These are phyloP conservation scores for Rhopalosiphum nymphaeae DNA, from an alignment of 2,888 invertebrate species.

Conservation along the genomic window DNA sequence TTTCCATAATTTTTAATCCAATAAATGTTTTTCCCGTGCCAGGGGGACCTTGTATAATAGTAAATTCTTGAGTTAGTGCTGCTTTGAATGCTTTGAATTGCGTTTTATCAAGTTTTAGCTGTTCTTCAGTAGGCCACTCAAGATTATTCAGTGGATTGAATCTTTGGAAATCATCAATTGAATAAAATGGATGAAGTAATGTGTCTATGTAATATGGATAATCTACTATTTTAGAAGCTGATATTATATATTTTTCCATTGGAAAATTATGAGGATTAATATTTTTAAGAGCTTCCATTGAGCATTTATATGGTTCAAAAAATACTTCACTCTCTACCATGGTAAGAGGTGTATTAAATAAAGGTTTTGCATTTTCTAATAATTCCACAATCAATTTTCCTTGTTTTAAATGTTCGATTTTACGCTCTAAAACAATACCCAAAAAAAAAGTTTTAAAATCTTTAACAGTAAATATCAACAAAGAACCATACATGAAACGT, in stretches of 20 bases:
- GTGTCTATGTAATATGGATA: slow-evolving; percentile 71
- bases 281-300: slow-evolving; percentile 77
- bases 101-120: slow-evolving; percentile 75
- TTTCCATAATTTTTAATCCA: slow-evolving; percentile 81
- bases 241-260: slow-evolving; percentile 78
- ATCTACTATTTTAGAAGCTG: slow-evolving; percentile 70
- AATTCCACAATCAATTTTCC: slow-evolving; percentile 53
- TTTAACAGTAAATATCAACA: slow-evolving; percentile 81
- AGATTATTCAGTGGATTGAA: slow-evolving; percentile 56
- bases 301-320: slow-evolving; percentile 85
- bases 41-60: slow-evolving; percentile 88
- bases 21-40: slow-evolving; percentile 89
- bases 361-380: slow-evolving; percentile 1
- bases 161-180: slow-evolving; percentile 58
- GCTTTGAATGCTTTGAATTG: slow-evolving; percentile 79
- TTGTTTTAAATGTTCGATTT: slow-evolving; percentile 67
- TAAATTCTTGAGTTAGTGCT: slow-evolving; percentile 80
- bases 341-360: neutral
- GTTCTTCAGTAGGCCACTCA: slow-evolving; percentile 68
- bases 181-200: slow-evolving; percentile 21
- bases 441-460: slow-evolving; percentile 79
- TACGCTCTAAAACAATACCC: slow-evolving; percentile 77
- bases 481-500: slow-evolving; percentile 79
- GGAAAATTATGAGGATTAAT: slow-evolving; percentile 76
- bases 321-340: slow-evolving; percentile 79